Percentiles rank a stretch among this genome's conserved stretches.
Conservation (phyloP, 2,888 invertebrate genomes). For the Hedya salicella region DNA sequence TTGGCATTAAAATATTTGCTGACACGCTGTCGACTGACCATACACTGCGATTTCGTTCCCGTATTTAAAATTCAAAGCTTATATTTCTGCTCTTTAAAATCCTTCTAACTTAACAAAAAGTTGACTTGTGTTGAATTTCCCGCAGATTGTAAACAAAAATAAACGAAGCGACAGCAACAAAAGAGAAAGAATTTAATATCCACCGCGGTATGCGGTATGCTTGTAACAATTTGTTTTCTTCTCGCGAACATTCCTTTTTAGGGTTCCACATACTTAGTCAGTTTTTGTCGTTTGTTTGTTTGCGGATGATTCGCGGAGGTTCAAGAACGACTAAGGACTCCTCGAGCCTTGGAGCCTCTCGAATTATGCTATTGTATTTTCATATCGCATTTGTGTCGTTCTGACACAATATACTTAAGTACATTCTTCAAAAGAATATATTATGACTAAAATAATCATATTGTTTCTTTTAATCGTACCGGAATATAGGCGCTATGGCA, state of each 20-base stretch:
- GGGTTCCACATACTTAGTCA: slow-evolving; percentile 59
- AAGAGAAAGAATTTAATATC: slow-evolving; percentile 81
- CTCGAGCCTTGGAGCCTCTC: not conserved
- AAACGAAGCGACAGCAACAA: slow-evolving; percentile 69
- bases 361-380: slow-evolving; percentile 9
- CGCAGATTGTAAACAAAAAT: slow-evolving; percentile 71
- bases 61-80: slow-evolving; percentile 62
- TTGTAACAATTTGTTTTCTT: slow-evolving; percentile 78
- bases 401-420: not conserved
- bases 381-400: slow-evolving; percentile 26
- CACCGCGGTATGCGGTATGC: slow-evolving; percentile 69
- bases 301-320: slow-evolving; percentile 48
- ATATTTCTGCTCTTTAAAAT: slow-evolving; percentile 65
- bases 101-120: slow-evolving; percentile 62
- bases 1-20: not conserved
- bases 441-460: too few species aligned
- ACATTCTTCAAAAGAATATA: too few species aligned
- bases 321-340: slow-evolving; percentile 46
- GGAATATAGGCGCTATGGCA: too few species aligned
- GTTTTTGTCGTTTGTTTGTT: slow-evolving; percentile 55
- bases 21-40: not conserved
- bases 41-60: slow-evolving; percentile 19
- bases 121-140: slow-evolving; percentile 64
- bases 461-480: too few species aligned
- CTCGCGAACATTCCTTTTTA: slow-evolving; percentile 67